Evolutionary conservation across 2,113 vertebrate genomes (phyloP).

Genomic region (Vimba vimba): DNA sequence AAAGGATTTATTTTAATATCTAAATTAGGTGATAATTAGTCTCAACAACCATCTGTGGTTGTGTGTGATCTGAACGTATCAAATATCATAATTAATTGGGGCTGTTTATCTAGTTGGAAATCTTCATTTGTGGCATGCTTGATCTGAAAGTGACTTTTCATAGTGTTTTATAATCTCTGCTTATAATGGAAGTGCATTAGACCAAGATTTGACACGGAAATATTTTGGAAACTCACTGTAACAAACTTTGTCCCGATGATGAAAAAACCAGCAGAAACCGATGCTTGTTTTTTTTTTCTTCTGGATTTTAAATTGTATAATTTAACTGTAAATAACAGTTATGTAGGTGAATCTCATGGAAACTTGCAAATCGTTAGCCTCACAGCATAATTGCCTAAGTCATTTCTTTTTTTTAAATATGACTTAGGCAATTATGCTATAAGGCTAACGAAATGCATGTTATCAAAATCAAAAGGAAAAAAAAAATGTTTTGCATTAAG

Average conservation of each 20-base stretch:
- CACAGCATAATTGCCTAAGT: too few species aligned
- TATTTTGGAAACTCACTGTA: neutral
- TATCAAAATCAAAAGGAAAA: neutral
- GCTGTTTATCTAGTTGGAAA: slow-evolving; percentile 11
- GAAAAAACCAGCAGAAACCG: too few species aligned
- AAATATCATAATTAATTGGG: slow-evolving; percentile 27
- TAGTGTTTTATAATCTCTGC: neutral
- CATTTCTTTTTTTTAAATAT: too few species aligned
- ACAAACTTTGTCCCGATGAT: neutral
- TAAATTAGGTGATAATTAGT: slow-evolving; percentile 40
- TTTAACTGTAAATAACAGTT: too few species aligned
- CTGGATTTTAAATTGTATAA: too few species aligned
- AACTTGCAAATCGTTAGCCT: too few species aligned
- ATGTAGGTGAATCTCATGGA: too few species aligned
- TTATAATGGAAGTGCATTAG: neutral
- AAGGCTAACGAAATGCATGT: too few species aligned
- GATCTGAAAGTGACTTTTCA: neutral
- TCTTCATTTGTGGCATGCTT: neutral
- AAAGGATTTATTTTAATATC: slow-evolving; percentile 51
- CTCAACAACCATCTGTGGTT: slow-evolving; percentile 36
- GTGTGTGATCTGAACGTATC: neutral
- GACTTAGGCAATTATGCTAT: too few species aligned
- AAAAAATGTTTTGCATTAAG: neutral
- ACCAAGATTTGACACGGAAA: neutral
- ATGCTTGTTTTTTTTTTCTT: too few species aligned